Percentiles rank a stretch among this genome's conserved stretches.
Evolutionary conservation across 2,113 vertebrate species (phyloP).

Genomic region (Nycticebus coucang): DNA sequence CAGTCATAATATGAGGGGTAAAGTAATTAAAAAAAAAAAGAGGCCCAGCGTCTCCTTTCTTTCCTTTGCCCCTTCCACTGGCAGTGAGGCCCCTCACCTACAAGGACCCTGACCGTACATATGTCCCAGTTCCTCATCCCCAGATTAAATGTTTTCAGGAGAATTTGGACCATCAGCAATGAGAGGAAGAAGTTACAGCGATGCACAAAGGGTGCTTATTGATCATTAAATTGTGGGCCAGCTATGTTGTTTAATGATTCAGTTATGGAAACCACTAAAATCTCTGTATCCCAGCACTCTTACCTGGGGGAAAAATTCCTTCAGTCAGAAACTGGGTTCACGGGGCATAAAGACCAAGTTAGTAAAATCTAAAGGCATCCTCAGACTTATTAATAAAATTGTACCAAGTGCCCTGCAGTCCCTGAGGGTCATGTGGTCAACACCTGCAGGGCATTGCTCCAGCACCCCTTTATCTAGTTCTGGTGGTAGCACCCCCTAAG

Average conservation of each 20-base stretch:
- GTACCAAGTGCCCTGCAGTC: not conserved
- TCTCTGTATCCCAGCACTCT: not conserved
- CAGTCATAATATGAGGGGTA: not conserved
- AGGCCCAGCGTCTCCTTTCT: not conserved
- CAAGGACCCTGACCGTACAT: not conserved
- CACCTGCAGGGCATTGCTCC: not conserved
- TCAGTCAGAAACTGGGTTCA: not conserved
- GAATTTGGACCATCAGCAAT: not conserved
- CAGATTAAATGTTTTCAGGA: not conserved
- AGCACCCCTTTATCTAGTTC: not conserved
- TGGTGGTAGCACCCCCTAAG: not conserved
- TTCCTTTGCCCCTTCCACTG: not conserved
- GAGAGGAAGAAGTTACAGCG: not conserved
- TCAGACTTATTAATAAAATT: not conserved
- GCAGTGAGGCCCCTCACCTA: not conserved
- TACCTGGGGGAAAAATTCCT: not conserved
- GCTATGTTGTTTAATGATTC: not conserved
- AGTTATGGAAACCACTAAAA: not conserved
- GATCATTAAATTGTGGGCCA: not conserved
- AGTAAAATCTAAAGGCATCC: not conserved
- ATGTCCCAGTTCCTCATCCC: not conserved
- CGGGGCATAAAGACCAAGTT: not conserved
- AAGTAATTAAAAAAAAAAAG: not conserved
- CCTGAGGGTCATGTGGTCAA: rapidly evolving
- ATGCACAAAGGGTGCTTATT: not conserved